phyloP scores from a whole-genome alignment of 2,888 invertebrate genomes.

The Eumacrocentrus americanus region DNA sequence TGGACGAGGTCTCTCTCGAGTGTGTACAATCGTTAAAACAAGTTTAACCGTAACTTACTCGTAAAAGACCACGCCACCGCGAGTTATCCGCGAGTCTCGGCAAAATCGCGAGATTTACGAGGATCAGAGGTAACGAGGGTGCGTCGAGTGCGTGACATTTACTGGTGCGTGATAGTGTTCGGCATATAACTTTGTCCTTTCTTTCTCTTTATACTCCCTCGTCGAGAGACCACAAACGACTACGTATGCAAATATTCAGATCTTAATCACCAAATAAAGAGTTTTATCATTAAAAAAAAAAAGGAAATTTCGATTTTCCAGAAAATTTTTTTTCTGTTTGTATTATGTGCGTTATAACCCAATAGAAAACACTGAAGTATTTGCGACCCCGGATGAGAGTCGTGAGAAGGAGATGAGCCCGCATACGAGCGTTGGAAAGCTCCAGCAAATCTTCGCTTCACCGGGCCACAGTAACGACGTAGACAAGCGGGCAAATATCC shows the following conservation, averaged over 20 bases:
- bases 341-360: no score
- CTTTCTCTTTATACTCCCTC: no score
- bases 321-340: no score
- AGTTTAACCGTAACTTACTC: conserved; percentile 40
- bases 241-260: no score
- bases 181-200: background rate
- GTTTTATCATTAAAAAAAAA: no score
- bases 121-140: conserved; percentile 27
- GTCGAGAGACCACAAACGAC: no score
- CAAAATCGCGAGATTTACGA: conserved; percentile 35
- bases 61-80: conserved; percentile 39
- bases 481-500: conserved; percentile 24
- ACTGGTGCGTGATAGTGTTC: conserved; percentile 2
- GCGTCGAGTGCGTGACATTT: conserved; percentile 2
- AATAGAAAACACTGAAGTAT: conserved; percentile 1
- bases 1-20: conserved; percentile 3
- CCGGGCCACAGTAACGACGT: conserved; percentile 21
- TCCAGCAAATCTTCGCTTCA: conserved; percentile 16
- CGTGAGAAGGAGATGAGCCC: conserved; percentile 11
- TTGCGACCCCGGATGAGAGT: conserved; percentile 6
- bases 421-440: conserved; percentile 11
- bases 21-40: conserved; percentile 39
- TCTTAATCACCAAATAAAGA: no score
- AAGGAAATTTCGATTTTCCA: no score
- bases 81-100: conserved; percentile 31